Percentiles rank a stretch among this genome's conserved stretches.
These are phyloP conservation scores for Parnassius glacialis DNA, from an alignment of 2,888 invertebrate genomes.

Conservation along the genomic window DNA sequence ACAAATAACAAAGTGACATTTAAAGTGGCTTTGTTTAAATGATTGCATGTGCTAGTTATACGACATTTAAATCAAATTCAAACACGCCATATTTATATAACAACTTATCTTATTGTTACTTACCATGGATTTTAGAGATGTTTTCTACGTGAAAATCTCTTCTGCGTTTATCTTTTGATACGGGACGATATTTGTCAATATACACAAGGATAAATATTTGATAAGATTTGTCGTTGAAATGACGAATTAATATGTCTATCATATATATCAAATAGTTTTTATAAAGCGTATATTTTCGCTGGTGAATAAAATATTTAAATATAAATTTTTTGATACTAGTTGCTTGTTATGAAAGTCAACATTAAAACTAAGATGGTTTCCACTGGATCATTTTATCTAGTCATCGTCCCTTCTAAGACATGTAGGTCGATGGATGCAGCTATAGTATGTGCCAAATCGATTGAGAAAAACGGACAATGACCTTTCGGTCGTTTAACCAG, in stretches of 20 bases:
- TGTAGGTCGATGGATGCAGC: too few species aligned
- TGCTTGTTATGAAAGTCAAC: too few species aligned
- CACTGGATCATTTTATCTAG: too few species aligned
- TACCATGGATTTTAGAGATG: constrained; percentile 9
- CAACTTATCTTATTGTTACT: constrained; percentile 18
- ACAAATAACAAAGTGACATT: too few species aligned
- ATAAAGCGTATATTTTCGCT: not conserved
- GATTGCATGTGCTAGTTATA: not conserved
- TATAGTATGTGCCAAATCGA: too few species aligned
- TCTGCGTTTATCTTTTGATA: constrained; percentile 24
- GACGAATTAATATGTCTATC: not conserved
- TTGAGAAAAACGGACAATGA: too few species aligned
- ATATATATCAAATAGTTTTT: not conserved
- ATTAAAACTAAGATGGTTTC: too few species aligned
- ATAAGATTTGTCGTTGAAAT: constrained; percentile 25
- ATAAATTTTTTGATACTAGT: not conserved
- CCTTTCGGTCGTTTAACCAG: too few species aligned
- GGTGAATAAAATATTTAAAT: not conserved
- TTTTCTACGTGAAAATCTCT: constrained; percentile 11
- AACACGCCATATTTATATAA: constrained; percentile 11
- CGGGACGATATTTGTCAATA: constrained; percentile 19
- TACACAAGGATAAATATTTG: constrained; percentile 15
- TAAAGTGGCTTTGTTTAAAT: not conserved
- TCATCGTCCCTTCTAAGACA: too few species aligned
- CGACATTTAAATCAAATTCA: not conserved